Percentiles rank a stretch among this genome's conserved stretches.
Evolutionary conservation across 2,888 invertebrate genomes (phyloP).

Genomic region (Cistogaster globosa): DNA sequence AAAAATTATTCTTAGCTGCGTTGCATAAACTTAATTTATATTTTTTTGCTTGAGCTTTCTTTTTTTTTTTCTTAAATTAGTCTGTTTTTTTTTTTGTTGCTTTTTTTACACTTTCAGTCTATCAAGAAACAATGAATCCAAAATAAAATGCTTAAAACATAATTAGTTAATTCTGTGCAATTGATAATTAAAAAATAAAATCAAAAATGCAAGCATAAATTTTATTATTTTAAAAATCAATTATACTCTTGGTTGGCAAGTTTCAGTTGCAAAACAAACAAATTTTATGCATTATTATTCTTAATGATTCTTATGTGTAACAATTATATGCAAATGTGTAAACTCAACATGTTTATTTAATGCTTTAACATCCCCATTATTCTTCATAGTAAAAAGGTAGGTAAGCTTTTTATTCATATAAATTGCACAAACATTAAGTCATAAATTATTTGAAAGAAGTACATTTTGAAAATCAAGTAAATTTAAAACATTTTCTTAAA

Average conservation of each 20-base stretch:
- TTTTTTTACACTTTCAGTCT: too few relatives aligned
- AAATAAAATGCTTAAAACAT: too few relatives aligned
- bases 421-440: conserved; percentile 12
- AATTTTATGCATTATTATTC: conserved; percentile 49
- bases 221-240: conserved; percentile 29
- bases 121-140: too few relatives aligned
- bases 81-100: too few relatives aligned
- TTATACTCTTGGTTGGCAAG: conserved; percentile 10
- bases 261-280: conserved; percentile 2
- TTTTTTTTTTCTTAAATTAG: too few relatives aligned
- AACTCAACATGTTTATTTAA: too few relatives aligned
- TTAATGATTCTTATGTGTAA: conserved; percentile 42
- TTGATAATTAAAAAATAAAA: too few relatives aligned
- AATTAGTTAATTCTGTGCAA: too few relatives aligned
- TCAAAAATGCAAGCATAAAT: too few relatives aligned
- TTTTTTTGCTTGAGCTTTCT: too few relatives aligned
- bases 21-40: too few relatives aligned
- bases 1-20: too few relatives aligned
- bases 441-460: conserved; percentile 43
- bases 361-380: neutral
- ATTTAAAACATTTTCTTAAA: conserved; percentile 21
- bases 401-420: neutral
- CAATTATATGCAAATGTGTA: neutral
- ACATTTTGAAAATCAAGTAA: conserved; percentile 37
- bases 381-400: neutral